Percentiles rank a stretch among this genome's conserved stretches.
phyloP scores from a whole-genome alignment of 2,113 vertebrate genomes.

The Phalacrocorax pelagicus region DNA sequence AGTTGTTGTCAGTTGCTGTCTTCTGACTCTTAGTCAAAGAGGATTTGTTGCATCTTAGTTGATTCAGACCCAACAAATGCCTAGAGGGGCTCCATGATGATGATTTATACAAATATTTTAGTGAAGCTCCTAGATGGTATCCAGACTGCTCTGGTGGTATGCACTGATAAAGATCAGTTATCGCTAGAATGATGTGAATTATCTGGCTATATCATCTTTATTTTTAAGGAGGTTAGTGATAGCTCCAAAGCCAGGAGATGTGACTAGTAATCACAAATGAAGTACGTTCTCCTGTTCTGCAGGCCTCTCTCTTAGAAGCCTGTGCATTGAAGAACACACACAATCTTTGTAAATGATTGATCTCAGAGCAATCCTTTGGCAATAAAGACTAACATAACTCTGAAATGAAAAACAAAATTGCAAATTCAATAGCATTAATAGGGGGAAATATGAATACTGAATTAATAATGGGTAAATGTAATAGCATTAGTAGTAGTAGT shows the following conservation, averaged over 20 bases:
- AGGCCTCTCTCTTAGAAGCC: neutral
- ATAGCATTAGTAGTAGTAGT: neutral
- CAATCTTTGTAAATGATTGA: neutral
- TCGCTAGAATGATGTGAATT: neutral
- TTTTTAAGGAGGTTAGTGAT: neutral
- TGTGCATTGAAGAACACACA: neutral
- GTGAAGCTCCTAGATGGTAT: neutral
- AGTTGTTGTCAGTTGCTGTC: neutral
- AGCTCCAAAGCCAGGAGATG: neutral
- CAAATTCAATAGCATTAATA: neutral
- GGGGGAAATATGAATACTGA: neutral
- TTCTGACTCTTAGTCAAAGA: neutral
- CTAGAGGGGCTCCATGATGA: neutral
- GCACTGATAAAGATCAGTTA: slow-evolving; percentile 7
- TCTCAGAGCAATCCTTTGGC: neutral
- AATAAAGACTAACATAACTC: neutral
- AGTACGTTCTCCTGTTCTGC: neutral
- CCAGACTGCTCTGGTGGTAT: neutral
- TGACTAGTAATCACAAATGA: neutral
- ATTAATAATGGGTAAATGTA: neutral
- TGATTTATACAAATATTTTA: slow-evolving; percentile 46
- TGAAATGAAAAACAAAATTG: neutral
- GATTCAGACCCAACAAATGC: slow-evolving; percentile 19
- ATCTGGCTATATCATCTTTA: neutral
- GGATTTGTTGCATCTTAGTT: neutral